Evolutionary conservation across 2,113 vertebrate species (phyloP).

Genomic region (Trematocara zebra): DNA sequence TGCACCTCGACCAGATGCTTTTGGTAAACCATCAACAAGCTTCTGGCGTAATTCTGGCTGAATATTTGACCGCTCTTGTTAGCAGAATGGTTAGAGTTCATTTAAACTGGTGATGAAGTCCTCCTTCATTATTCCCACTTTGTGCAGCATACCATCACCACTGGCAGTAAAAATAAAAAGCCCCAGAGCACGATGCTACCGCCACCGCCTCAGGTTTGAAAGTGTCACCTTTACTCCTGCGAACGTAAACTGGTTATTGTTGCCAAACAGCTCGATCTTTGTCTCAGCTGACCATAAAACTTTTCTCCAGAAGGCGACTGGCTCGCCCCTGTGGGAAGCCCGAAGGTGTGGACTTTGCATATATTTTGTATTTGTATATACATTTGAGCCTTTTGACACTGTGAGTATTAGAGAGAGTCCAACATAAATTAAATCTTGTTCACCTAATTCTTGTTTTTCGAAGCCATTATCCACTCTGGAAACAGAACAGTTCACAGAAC

Average conservation of each 20-base stretch:
- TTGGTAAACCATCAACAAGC: not conserved
- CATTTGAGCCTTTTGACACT: not conserved
- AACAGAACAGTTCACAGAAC: not conserved
- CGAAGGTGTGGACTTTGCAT: not conserved
- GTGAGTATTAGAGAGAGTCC: not conserved
- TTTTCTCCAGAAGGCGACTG: not conserved
- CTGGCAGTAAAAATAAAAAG: not conserved
- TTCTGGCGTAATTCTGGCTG: not conserved
- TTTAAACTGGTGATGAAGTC: not conserved
- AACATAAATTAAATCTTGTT: not conserved
- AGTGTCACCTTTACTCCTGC: not conserved
- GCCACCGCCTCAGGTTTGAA: not conserved
- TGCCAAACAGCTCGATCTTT: not conserved
- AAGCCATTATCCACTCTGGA: not conserved
- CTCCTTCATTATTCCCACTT: not conserved
- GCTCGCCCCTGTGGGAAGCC: not conserved
- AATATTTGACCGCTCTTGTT: not conserved
- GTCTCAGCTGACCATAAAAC: not conserved
- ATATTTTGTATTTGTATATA: not conserved
- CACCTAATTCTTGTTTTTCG: not conserved
- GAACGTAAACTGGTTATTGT: not conserved
- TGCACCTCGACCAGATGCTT: not conserved
- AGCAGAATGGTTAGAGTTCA: not conserved
- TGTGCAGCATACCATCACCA: not conserved
- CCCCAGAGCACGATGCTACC: not conserved